These are phyloP conservation scores for Hydrozoanthus tunicans DNA, from an alignment of 64 coral and sea anemone species.

Conservation along the genomic window DNA sequence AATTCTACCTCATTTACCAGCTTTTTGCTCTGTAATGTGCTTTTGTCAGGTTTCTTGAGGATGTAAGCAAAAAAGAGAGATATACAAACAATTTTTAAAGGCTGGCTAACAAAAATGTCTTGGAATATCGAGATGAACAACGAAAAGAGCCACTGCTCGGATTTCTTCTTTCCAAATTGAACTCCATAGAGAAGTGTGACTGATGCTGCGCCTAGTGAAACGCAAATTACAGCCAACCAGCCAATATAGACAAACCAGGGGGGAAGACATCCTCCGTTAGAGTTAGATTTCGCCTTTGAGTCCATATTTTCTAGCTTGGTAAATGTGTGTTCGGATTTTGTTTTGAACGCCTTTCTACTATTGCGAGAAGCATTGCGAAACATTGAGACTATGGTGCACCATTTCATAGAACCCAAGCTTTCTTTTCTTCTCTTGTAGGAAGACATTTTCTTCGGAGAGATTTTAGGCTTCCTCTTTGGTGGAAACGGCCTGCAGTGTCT, in stretches of 20 bases:
- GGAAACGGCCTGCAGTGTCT: constrained; percentile 60
- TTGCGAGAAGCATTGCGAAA: background rate
- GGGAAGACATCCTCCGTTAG: constrained; percentile 47
- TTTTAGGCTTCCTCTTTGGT: background rate
- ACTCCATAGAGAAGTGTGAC: constrained; percentile 82
- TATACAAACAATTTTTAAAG: constrained; percentile 80
- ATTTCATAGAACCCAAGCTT: background rate
- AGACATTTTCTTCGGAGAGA: background rate
- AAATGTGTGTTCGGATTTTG: background rate
- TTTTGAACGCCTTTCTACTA: background rate
- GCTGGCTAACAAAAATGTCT: constrained; percentile 92
- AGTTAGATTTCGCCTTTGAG: background rate
- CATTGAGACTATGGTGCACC: background rate
- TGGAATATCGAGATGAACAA: constrained; percentile 86
- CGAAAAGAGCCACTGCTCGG: constrained; percentile 87
- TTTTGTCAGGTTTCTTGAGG: constrained; percentile 75
- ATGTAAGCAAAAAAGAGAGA: constrained; percentile 77
- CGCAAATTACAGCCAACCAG: constrained; percentile 67
- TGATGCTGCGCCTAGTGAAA: constrained; percentile 54
- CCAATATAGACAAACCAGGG: constrained; percentile 83
- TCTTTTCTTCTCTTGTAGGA: background rate
- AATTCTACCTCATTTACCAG: background rate
- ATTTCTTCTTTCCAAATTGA: constrained; percentile 77
- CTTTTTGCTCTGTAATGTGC: background rate
- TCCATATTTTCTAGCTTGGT: background rate